Evolutionary conservation across 2,113 vertebrate genomes (phyloP).

Genomic region (Odontophorus gujanensis): DNA sequence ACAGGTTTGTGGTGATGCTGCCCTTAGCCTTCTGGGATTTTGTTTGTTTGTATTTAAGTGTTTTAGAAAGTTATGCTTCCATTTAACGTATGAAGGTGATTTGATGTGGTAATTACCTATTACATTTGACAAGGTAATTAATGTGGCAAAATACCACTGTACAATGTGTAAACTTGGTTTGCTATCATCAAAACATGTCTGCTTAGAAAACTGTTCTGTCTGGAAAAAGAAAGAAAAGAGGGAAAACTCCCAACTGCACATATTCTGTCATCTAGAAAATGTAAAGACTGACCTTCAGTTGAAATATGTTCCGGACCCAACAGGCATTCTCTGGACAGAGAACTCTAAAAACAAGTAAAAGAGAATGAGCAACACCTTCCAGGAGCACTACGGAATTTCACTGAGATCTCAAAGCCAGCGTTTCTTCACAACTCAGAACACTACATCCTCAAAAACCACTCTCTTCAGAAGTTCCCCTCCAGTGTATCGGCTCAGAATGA

Average conservation of each 20-base stretch:
- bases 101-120: constrained; percentile 82
- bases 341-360: neutral
- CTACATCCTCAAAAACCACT: neutral
- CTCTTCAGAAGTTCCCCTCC: neutral
- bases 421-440: neutral
- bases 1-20: neutral
- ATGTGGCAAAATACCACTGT: constrained; percentile 79
- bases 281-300: neutral
- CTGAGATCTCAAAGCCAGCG: neutral
- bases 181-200: constrained; percentile 75
- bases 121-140: constrained; percentile 83
- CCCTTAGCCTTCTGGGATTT: constrained; percentile 47
- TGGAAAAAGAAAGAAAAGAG: constrained; percentile 6
- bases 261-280: neutral
- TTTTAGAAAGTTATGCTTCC: constrained; percentile 64
- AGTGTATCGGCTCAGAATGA: neutral
- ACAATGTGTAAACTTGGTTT: constrained; percentile 76
- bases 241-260: neutral
- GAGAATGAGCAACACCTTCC: neutral
- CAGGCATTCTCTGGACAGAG: neutral
- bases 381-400: neutral
- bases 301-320: neutral
- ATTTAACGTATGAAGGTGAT: constrained; percentile 72
- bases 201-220: constrained; percentile 69
- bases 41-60: constrained; percentile 57